Evolutionary conservation across 2,113 vertebrate species (phyloP).

Genomic region (Origma solitaria): DNA sequence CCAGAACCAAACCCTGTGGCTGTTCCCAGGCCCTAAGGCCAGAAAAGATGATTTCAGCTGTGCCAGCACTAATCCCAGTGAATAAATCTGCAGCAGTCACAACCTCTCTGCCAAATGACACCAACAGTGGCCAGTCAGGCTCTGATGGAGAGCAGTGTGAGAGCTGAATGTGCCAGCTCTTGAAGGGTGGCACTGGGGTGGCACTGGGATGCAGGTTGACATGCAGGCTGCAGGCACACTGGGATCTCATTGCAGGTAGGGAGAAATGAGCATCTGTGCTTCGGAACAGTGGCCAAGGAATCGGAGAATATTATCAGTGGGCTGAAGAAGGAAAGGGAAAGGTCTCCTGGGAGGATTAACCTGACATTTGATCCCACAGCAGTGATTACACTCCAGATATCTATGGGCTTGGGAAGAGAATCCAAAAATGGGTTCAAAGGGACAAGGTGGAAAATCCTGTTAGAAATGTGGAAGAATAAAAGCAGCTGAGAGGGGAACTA

Average conservation of each 20-base stretch:
- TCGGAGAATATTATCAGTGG: not conserved
- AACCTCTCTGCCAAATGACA: not conserved
- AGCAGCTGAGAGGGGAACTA: not conserved
- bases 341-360: not conserved
- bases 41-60: not conserved
- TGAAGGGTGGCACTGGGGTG: not conserved
- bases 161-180: not conserved
- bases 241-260: not conserved
- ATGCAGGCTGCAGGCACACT: not conserved
- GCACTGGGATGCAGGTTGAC: not conserved
- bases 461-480: not conserved
- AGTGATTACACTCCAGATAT: not conserved
- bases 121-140: not conserved
- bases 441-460: not conserved
- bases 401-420: not conserved
- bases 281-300: not conserved
- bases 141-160: not conserved
- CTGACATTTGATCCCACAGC: not conserved
- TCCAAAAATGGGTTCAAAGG: not conserved
- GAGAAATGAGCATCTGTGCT: not conserved
- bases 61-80: not conserved
- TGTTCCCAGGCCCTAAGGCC: not conserved
- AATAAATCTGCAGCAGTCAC: not conserved
- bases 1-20: not conserved
- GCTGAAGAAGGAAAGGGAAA: not conserved